Evolutionary conservation across 2,888 invertebrate species (phyloP), one percentile per base, ranked within the genome.

Genomic region (Cephus sareptanus): DNA sequence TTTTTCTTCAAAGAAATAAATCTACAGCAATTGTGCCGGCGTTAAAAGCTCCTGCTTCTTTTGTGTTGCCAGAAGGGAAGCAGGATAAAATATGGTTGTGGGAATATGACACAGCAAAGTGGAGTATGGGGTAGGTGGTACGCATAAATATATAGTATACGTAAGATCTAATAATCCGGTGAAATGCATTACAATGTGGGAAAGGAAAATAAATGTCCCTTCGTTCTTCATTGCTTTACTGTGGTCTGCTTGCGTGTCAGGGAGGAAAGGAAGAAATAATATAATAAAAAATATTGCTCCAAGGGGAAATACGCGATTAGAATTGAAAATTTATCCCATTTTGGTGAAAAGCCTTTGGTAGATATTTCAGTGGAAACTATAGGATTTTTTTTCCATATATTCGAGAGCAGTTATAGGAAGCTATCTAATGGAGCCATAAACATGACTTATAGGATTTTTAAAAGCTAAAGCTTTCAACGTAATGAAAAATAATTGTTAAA

Each of bases 61-160:
- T 74, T 35, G 11, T 37, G 23, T 34, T 71, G 30, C 71, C 71
- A 74, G 74, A 12, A 34, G 74, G 23, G n/a, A 35, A 35, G 15
- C 35, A 23, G 74, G 35, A 34, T 74, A 34, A 74, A 35, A 74
- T 74, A 74, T 35, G 34, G 30, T 11, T 35, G 74, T 74, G 35
- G 74, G n/a, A 74, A 74, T 74, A 74, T 30, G 74, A 74, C 34
- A 34, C 15, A 74, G 37, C 74, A 34, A 35, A 74, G 23, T 35
- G 74, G 74, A 31, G 30, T 34, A 30, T 74, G 37, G 74, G 15
- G n/a, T 30, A 74, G 70, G 34, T 35, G 74, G 34, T 35, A 74
- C 74, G 35, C 74, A 74, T 74, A 74, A 74, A 74, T 74, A 74
- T 74, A n/a, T 74, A 74, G 23, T n/a, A 74, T 34, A 71, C 71